Conservation (phyloP, 2,113 vertebrate species). For the Pungitius pungitius region DNA sequence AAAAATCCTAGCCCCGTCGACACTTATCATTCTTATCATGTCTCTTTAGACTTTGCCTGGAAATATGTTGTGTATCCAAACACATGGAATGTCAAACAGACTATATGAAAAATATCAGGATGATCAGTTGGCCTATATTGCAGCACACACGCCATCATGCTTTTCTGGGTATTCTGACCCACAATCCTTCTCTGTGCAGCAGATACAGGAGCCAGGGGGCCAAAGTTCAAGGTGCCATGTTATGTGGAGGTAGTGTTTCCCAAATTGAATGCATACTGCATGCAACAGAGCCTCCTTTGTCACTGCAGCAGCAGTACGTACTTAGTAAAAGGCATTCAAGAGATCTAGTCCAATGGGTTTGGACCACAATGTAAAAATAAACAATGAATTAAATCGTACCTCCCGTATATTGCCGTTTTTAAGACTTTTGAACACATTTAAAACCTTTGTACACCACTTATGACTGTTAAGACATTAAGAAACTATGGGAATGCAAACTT, state of each 20-base stretch:
- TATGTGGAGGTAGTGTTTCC: not conserved
- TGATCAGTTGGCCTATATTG: too few relatives aligned
- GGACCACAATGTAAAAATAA: not conserved
- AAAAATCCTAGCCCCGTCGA: not conserved
- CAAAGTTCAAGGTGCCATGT: not conserved
- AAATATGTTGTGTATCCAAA: not conserved
- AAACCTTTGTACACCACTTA: not conserved
- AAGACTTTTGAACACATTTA: not conserved
- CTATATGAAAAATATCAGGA: too few relatives aligned
- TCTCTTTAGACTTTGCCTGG: too few relatives aligned
- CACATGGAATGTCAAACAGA: not conserved
- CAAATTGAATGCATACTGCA: not conserved
- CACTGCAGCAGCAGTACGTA: not conserved
- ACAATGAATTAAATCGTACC: not conserved
- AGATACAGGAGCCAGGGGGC: not conserved
- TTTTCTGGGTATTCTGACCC: not conserved
- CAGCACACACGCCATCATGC: too few relatives aligned
- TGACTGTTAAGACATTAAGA: not conserved
- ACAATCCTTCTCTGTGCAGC: not conserved
- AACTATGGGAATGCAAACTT: not conserved
- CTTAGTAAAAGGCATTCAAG: not conserved
- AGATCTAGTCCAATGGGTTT: not conserved
- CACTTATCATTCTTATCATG: too few relatives aligned
- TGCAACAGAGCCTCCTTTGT: not conserved
- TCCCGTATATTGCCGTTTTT: not conserved